Evolutionary conservation across 2,113 vertebrate genomes (phyloP).

Genomic region (Tamias sibiricus): DNA sequence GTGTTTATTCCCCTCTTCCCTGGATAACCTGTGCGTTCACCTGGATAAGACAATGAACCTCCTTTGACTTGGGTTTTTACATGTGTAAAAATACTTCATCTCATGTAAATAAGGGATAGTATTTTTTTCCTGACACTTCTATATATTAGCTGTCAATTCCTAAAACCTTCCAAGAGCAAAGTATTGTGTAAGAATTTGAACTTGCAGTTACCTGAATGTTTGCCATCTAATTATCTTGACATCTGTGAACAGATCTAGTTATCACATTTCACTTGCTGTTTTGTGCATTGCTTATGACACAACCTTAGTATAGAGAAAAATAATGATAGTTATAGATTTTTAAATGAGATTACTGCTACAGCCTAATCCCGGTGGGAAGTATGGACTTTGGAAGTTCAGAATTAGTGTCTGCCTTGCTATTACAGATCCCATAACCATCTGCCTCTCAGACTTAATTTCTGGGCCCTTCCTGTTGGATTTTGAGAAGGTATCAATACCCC

Average conservation of each 20-base stretch:
- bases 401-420: background rate
- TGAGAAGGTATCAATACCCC: background rate
- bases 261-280: constrained; percentile 24
- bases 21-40: background rate
- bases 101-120: constrained; percentile 19
- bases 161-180: background rate
- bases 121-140: background rate
- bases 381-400: background rate
- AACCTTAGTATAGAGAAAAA: background rate
- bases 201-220: background rate
- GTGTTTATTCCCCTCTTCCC: background rate
- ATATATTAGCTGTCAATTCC: background rate
- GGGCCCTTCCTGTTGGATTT: background rate
- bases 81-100: background rate
- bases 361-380: background rate
- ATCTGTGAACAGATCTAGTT: background rate
- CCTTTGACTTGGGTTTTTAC: background rate
- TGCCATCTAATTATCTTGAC: background rate
- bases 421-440: background rate
- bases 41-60: background rate
- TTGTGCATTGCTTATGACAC: background rate
- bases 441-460: background rate
- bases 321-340: constrained; percentile 13
- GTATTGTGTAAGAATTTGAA: constrained; percentile 50
- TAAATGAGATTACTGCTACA: constrained; percentile 1